Evolutionary conservation across 2,113 vertebrate species (phyloP).

Genomic region (Alouatta palliata): DNA sequence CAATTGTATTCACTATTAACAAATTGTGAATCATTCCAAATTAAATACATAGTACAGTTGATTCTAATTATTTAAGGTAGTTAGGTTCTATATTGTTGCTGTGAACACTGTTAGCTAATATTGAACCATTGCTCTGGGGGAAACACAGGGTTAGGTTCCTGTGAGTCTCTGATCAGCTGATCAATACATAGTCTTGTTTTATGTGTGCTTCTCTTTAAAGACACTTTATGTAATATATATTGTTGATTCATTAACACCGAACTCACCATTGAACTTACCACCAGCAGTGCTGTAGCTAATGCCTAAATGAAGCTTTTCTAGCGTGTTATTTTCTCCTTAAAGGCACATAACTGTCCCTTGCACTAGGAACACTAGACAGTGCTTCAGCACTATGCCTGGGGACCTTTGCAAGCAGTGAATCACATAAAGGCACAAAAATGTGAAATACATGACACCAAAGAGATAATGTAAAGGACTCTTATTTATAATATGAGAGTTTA

Average conservation of each 20-base stretch:
- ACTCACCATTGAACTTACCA: not conserved
- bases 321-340: not conserved
- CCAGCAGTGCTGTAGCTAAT: not conserved
- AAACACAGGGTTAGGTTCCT: not conserved
- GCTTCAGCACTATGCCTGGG: not conserved
- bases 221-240: not conserved
- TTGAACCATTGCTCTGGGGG: not conserved
- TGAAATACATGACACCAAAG: not conserved
- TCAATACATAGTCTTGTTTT: not conserved
- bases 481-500: not conserved
- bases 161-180: not conserved
- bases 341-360: not conserved
- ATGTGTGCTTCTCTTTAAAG: constrained; percentile 11
- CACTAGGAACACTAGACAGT: not conserved
- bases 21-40: constrained; percentile 4
- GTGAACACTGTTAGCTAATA: not conserved
- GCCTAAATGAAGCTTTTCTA: not conserved
- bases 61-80: not conserved
- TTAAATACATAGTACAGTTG: not conserved
- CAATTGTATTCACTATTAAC: constrained; percentile 5
- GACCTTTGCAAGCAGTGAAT: not conserved
- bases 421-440: not conserved
- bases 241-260: not conserved
- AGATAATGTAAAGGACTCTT: not conserved
- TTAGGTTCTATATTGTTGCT: not conserved